These are phyloP conservation scores for Lateolabrax maculatus DNA, from an alignment of 2,797 vertebrate species.

Conservation along the genomic window DNA sequence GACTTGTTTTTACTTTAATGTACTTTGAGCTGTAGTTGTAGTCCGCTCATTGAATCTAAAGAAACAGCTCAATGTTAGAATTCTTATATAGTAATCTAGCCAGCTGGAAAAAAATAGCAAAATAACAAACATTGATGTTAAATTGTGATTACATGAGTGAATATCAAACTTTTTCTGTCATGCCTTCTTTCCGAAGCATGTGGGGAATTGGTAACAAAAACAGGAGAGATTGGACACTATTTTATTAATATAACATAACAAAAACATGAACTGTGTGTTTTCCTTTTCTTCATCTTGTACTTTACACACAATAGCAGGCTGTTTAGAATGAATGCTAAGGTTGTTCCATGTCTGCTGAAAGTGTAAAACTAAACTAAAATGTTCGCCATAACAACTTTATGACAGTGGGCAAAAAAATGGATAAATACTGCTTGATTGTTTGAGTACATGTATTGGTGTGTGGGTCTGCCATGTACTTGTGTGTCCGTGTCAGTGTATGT, in stretches of 20 bases:
- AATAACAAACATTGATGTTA: not conserved
- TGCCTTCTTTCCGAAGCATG: not conserved
- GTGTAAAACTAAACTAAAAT: no score
- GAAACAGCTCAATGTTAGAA: not conserved
- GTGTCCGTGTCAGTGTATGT: slow-evolving; percentile 6
- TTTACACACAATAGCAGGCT: no score
- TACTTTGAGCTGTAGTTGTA: not conserved
- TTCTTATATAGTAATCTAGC: not conserved
- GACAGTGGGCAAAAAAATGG: no score
- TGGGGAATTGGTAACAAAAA: not conserved
- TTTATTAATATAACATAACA: not conserved
- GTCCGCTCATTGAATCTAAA: not conserved
- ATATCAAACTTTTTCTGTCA: not conserved
- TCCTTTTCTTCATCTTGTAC: no score
- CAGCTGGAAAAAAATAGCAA: not conserved
- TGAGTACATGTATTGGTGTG: not conserved
- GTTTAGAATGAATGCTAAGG: not conserved
- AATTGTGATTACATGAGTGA: not conserved
- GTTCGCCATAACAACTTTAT: no score
- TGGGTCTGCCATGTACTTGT: not conserved
- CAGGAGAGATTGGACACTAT: not conserved
- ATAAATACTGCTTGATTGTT: no score
- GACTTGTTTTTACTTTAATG: not conserved
- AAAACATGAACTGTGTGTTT: no score
- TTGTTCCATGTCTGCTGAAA: no score